Base-by-base conservation (phyloP, 2,888 invertebrate species). In the Plemyria rubiginata region DNA sequence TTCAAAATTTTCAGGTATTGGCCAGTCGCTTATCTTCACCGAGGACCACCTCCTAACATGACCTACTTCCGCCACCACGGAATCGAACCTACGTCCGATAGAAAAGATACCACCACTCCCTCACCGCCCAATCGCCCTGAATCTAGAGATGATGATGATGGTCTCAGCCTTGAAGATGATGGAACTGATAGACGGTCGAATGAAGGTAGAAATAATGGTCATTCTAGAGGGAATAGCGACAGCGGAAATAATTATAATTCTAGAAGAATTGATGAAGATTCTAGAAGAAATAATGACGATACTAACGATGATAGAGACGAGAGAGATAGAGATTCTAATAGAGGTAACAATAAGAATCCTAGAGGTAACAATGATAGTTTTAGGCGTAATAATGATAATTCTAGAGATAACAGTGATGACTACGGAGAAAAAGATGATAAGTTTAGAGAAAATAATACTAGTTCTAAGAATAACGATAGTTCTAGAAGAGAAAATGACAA, bases 1-100 rank as follows among this genome's bases (percentile, higher is more conserved):
- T n/a, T n/a, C n/a, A n/a, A n/a, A n/a, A n/a, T n/a, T 54, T 12
- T 11, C 59, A 94, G 94, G 73, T 94, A 94, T 70, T 97, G 97
- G 96, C 97, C 97, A 0, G 95, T 97, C 15, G 96, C 96, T 0
- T 97, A 97, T 80, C 92, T 97, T 0, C 97, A 97, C 77, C 95
- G 95, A 81, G 95, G 95, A 64, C 94, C 95, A 40, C 97, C 97
- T 4, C 97, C 97, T 0, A 96, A 96, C 78, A 93, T 94, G 70
- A 95, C 95, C 0, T 93, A 91, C 70, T 92, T 91, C 70, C 81
- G 84, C 56, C 92, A 86, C 72, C 90, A 91, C 66, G 91, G 91
- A 77, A 83, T 84, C 5, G 56, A 57, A 59, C 58, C 64, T 0
- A 67, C 75, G 6, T 75, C 80, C n/a, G 68, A 68, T 63, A 58